Conservation (phyloP, 2,797 vertebrate species). For the Thripadectes ignobilis region DNA sequence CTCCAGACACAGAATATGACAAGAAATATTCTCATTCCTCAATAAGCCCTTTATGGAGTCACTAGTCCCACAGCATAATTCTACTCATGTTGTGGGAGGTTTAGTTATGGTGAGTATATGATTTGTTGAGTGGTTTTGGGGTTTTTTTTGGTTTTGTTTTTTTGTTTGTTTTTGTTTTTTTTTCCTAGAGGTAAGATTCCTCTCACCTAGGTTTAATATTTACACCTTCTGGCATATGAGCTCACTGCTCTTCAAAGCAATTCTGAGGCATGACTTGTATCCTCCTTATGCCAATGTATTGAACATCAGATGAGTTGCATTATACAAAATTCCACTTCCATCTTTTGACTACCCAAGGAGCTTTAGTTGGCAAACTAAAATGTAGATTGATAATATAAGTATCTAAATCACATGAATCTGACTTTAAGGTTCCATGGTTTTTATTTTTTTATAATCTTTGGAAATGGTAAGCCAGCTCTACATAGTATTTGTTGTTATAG, state of each 20-base stretch:
- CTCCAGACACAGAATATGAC: background rate
- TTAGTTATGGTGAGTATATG: background rate
- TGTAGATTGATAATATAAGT: background rate
- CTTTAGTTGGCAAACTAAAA: background rate
- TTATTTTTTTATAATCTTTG: background rate
- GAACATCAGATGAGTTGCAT: background rate
- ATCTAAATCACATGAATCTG: background rate
- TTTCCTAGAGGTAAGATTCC: background rate
- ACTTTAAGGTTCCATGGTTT: background rate
- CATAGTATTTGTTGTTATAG: background rate
- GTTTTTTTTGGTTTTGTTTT: background rate
- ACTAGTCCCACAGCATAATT: background rate
- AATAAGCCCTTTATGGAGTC: background rate
- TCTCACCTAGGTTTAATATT: background rate
- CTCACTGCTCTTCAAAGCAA: background rate
- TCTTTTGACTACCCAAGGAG: background rate
- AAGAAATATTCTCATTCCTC: background rate
- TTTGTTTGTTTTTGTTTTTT: background rate
- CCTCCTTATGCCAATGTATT: rapidly evolving
- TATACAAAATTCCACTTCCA: background rate
- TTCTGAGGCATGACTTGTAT: background rate
- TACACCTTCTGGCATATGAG: background rate
- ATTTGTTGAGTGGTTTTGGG: background rate
- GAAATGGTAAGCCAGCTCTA: background rate
- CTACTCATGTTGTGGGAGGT: background rate